Evolutionary conservation across 2,888 invertebrate genomes (phyloP), one percentile per base, ranked within the genome.

Genomic region (Corbicula japonica): DNA sequence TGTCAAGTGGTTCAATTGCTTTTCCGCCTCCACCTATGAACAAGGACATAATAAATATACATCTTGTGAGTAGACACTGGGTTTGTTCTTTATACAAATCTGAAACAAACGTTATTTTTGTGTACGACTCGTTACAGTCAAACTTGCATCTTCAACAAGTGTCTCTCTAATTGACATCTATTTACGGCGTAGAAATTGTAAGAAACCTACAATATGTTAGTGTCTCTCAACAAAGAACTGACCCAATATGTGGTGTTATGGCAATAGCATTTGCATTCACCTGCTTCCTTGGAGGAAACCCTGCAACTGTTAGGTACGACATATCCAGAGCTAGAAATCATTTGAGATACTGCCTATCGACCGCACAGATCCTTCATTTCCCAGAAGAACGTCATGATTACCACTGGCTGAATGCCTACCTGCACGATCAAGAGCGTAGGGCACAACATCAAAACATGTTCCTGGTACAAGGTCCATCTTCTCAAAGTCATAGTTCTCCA

Each of bases 181-280:
- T 56, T 6, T 56, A 12, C 35, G 2, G 32, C n/a, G 34, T 32
- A n/a, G 18, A 35, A 10, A 56, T 56, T 18, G 35, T 56, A 15
- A 56, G 56, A 6, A 3, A 8, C 41, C 5, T 61, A 2, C 48
- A 12, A 50, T 50, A 65, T 65, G 65, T 28, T 18, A 65, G 18
- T 50, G 65, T 50, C 18, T 23, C 65, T 35, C 65, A 48, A 65
- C 48, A 65, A 50, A 26, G 48, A 35, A 21, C 3, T 38, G 23
- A 48, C 12, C 65, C 65, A 65, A 18, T 65, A 32, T 65, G 65
- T 65, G 65, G 65, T n/a, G 50, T 65, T 21, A 46, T 65, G 46
- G 62, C 62, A 8, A 26, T 63, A n/a, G 65, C 65, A 48, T 65
- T 50, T 50, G 50, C 50, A n/a, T 30, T 50, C 48, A 48, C 65